Conservation (phyloP, 2,888 invertebrate species). For the Amphipyra tragopoginis region DNA sequence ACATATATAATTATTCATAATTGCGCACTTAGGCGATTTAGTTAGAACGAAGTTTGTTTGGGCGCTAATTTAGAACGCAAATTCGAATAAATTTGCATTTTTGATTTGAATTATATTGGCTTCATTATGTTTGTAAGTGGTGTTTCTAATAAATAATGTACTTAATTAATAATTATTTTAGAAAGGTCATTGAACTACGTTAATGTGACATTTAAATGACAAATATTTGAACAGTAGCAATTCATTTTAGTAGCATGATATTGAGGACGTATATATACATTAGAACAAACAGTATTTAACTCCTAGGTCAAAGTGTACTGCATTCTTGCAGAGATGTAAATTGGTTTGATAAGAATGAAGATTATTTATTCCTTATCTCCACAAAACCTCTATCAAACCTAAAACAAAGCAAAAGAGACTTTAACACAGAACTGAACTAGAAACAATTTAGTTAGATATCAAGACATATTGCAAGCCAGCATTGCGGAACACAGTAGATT, state of each 20-base stretch:
- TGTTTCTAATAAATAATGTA: conserved; percentile 36
- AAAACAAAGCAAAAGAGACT: conserved; percentile 35
- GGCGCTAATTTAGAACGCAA: conserved; percentile 63
- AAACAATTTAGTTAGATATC: conserved; percentile 49
- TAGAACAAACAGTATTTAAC: background rate
- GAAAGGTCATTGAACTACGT: conserved; percentile 6
- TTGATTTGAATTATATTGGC: conserved; percentile 44
- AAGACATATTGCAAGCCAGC: conserved; percentile 59
- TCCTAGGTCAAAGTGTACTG: conserved; percentile 15
- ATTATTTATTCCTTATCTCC: conserved; percentile 29
- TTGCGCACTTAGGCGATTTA: conserved; percentile 73
- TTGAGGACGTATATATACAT: background rate
- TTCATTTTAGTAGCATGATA: conserved; percentile 3
- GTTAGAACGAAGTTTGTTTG: conserved; percentile 60
- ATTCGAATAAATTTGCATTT: conserved; percentile 54
- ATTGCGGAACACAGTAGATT: conserved; percentile 61
- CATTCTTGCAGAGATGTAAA: conserved; percentile 13
- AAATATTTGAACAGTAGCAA: conserved; percentile 16
- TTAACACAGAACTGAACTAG: conserved; percentile 21
- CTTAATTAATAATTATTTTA: conserved; percentile 7
- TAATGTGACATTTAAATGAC: conserved; percentile 1
- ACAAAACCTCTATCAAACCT: background rate
- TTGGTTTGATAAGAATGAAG: conserved; percentile 32
- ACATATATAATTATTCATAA: conserved; percentile 78
- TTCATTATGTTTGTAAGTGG: conserved; percentile 21